Evolutionary conservation across 2,888 invertebrate species (phyloP).

Genomic region (Rotaria socialis): DNA sequence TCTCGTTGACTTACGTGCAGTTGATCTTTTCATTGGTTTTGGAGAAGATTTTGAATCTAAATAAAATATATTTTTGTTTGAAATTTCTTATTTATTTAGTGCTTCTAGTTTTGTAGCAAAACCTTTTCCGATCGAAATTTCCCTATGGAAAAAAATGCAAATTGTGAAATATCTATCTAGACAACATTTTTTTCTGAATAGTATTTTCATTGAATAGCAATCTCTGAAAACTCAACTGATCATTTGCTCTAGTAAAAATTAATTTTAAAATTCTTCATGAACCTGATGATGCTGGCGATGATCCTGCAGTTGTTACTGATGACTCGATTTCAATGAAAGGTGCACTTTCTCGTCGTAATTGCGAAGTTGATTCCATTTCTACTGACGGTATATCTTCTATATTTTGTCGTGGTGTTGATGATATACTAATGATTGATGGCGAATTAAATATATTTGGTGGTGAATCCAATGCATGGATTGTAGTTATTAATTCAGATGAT

Average conservation of each 20-base stretch:
- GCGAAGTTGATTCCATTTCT: neutral
- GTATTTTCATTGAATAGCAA: too few relatives aligned
- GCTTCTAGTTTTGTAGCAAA: too few relatives aligned
- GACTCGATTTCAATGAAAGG: neutral
- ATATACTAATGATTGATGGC: neutral
- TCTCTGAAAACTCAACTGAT: too few relatives aligned
- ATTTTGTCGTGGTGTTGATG: neutral
- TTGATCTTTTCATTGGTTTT: neutral
- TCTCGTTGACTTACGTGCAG: neutral
- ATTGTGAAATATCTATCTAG: too few relatives aligned
- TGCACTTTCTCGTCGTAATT: neutral
- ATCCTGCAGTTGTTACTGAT: neutral
- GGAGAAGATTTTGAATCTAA: neutral
- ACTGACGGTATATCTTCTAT: neutral
- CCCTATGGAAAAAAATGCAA: too few relatives aligned
- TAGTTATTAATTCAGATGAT: neutral
- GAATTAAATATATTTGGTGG: conserved; percentile 4
- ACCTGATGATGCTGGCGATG: neutral
- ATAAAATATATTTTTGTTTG: neutral
- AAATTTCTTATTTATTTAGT: too few relatives aligned
- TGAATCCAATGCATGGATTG: neutral
- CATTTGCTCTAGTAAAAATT: too few relatives aligned
- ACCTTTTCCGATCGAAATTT: too few relatives aligned
- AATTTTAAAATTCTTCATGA: neutral
- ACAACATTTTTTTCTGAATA: too few relatives aligned